Conservation (phyloP, 1,140 invertebrate genomes). For the Amphibalanus amphitrite region DNA sequence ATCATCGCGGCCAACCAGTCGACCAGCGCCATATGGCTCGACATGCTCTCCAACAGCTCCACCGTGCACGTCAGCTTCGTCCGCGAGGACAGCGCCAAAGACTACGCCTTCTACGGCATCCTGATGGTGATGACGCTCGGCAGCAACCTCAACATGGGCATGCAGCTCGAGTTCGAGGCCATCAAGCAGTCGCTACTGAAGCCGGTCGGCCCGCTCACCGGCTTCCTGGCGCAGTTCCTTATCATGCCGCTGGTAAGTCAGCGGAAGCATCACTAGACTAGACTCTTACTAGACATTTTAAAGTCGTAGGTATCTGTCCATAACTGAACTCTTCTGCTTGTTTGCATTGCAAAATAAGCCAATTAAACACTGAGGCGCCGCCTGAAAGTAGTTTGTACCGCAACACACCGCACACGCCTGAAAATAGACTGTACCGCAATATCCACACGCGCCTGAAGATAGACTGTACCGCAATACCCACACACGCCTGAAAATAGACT, state of each 20-base stretch:
- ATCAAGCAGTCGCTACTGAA: conserved; percentile 24
- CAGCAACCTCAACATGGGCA: conserved; percentile 28
- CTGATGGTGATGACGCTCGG: conserved; percentile 24
- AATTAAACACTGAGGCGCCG: too few relatives aligned
- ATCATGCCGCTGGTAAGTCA: conserved; percentile 30
- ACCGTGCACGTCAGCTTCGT: conserved; percentile 12
- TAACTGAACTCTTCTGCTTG: too few relatives aligned
- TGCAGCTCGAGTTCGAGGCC: conserved; percentile 26
- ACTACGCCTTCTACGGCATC: conserved; percentile 23
- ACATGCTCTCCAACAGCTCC: neutral
- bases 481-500: too few relatives aligned
- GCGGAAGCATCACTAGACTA: too few relatives aligned
- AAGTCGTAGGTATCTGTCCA: too few relatives aligned
- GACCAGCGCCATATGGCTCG: neutral
- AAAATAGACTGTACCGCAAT: too few relatives aligned
- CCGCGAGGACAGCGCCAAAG: conserved; percentile 15
- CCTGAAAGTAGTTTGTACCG: too few relatives aligned
- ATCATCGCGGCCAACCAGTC: neutral
- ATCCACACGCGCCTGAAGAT: too few relatives aligned
- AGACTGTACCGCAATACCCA: too few relatives aligned
- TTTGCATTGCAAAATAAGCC: too few relatives aligned
- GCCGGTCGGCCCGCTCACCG: conserved; percentile 27
- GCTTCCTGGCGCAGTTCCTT: conserved; percentile 28
- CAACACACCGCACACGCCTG: too few relatives aligned
- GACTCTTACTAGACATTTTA: too few relatives aligned